Evolutionary conservation across 2,797 vertebrate genomes (phyloP), one percentile per base, ranked within the genome.

Genomic region (Sebastes kiyomatsui): DNA sequence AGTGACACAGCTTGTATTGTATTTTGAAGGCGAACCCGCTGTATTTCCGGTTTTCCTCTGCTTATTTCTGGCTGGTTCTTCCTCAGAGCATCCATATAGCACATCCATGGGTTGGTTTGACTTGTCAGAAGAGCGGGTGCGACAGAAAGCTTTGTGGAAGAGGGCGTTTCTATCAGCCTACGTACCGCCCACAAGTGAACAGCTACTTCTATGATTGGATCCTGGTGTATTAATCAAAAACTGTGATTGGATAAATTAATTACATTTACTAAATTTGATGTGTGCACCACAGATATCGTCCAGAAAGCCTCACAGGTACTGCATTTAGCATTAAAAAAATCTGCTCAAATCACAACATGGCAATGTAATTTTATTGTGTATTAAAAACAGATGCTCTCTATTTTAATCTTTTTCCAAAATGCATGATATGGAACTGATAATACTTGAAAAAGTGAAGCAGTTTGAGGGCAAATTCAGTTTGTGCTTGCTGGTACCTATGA

Each of bases 161-260:
- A 64, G 28, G 69, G 23, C 11, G 38, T 52, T 22, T 58, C 38
- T 59, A 5, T 38, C 23, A 35, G 9, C 2, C 1, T 1, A 52
- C 20, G 72, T 16, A 42, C 58, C 76, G 56, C 83, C 78, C 56
- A 81, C 42, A 75, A 55, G 18, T 13, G 52, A 30, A 13, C 27
- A 38, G 49, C 35, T 27, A 22, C 56, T 3, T 62, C 16, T 54
- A 18, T 62, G 66, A 89, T 85, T 88, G 84, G 84, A 61, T 67
- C 6, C 4, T 27, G 42, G 1, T 2, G 55, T 12, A 65, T 52
- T 16, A 30, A 72, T 64, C 64, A 38, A 61, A 70, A 33, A 7
- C 10, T 64, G 11, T 75, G 68, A 87, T 87, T 82, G 72, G 80
- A 54, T 25, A 6, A 55, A 42, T 16, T 7, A 20, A 16, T 38